Percentiles rank a stretch among this genome's conserved stretches.
Conservation (phyloP, 1,140 invertebrate species). For the Neotoxoptera formosana region DNA sequence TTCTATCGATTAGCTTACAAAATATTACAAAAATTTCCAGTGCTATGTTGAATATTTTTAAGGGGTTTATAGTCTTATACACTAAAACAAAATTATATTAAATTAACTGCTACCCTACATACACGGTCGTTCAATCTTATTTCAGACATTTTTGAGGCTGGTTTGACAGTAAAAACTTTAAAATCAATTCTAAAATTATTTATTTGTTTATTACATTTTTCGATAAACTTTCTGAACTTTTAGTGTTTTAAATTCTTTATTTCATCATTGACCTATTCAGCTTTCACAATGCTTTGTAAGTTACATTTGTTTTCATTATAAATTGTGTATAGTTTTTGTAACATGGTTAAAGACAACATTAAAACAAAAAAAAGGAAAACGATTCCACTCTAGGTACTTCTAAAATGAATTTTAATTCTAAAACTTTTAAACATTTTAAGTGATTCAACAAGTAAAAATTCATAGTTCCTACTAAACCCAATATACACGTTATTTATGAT, state of each 20-base stretch:
- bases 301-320: background rate
- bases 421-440: no score
- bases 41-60: background rate
- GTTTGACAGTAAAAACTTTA: background rate
- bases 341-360: background rate
- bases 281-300: background rate
- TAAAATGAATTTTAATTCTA: background rate
- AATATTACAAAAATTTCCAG: background rate
- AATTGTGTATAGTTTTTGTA: background rate
- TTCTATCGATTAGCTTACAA: background rate
- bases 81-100: background rate
- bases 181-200: background rate
- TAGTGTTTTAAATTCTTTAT: background rate
- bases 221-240: no score
- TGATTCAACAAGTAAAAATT: no score
- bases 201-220: background rate
- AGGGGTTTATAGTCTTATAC: background rate
- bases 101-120: background rate
- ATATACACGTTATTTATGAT: no score
- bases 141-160: background rate
- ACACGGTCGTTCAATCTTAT: background rate
- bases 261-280: background rate
- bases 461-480: no score
- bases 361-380: background rate
- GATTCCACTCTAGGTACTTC: background rate